These are phyloP conservation scores for Anthrax anthrax DNA, from an alignment of 2,888 invertebrate species.

Conservation along the genomic window DNA sequence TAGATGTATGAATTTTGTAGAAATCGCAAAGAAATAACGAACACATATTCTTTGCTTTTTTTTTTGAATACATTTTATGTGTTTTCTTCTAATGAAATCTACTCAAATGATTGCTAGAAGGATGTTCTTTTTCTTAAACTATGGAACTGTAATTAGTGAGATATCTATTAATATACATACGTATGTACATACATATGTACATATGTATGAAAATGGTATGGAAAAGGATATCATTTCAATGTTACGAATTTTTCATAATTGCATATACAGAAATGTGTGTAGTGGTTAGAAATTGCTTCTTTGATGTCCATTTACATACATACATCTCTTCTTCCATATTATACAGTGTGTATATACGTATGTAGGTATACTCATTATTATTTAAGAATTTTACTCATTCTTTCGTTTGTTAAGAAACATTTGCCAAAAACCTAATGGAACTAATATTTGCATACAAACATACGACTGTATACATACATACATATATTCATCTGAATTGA, in stretches of 20 bases:
- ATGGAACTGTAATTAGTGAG: background rate
- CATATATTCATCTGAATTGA: background rate
- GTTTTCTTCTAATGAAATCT: too few relatives aligned
- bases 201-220: constrained; percentile 2
- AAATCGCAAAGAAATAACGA: constrained; percentile 4
- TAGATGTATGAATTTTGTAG: background rate
- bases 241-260: background rate
- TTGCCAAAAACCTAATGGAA: background rate
- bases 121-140: constrained; percentile 3
- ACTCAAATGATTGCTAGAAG: constrained; percentile 10
- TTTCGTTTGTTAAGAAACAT: background rate
- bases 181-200: background rate
- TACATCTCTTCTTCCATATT: background rate
- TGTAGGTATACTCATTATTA: too few relatives aligned
- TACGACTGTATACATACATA: background rate
- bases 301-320: background rate
- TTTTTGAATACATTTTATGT: too few relatives aligned
- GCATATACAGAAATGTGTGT: too few relatives aligned
- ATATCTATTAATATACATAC: background rate
- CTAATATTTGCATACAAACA: background rate
- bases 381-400: too few relatives aligned
- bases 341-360: too few relatives aligned
- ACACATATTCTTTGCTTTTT: constrained; percentile 5
- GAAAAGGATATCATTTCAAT: background rate
- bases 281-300: background rate